A percentile compares a stretch with the other conserved stretches of the same genome.
phyloP scores from a whole-genome alignment of 2,888 invertebrate genomes.

The Lasioglossum pauxillum region DNA sequence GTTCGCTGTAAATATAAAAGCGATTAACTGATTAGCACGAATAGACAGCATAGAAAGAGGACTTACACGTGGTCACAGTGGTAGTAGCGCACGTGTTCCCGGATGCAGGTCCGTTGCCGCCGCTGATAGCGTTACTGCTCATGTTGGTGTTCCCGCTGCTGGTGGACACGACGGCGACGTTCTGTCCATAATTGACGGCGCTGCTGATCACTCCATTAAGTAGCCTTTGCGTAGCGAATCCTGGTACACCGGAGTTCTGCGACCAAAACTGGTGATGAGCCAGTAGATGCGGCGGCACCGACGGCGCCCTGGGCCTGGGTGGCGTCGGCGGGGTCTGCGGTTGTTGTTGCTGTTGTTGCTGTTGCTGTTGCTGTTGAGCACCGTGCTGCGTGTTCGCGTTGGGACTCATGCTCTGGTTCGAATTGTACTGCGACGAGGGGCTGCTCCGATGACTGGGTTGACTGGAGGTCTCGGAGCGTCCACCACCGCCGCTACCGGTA shows the following conservation, averaged over 20 bases:
- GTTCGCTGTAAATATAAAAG: background rate
- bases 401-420: constrained; percentile 79
- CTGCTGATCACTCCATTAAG: constrained; percentile 82
- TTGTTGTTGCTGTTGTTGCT: constrained; percentile 62
- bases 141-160: constrained; percentile 64
- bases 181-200: constrained; percentile 81
- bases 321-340: constrained; percentile 72
- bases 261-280: constrained; percentile 85
- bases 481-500: constrained; percentile 69
- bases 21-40: background rate
- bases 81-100: constrained; percentile 62
- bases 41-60: background rate
- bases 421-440: constrained; percentile 81
- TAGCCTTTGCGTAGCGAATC: constrained; percentile 82
- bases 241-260: constrained; percentile 81
- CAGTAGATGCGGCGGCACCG: constrained; percentile 85
- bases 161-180: constrained; percentile 74
- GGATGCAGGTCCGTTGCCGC: constrained; percentile 53
- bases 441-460: constrained; percentile 80
- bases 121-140: constrained; percentile 59
- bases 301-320: constrained; percentile 83
- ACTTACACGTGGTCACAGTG: constrained; percentile 67
- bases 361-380: constrained; percentile 8
- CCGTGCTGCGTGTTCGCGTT: constrained; percentile 73
- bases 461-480: constrained; percentile 70